phyloP scores from a whole-genome alignment of 2,113 vertebrate genomes.

The Pipra filicauda region DNA sequence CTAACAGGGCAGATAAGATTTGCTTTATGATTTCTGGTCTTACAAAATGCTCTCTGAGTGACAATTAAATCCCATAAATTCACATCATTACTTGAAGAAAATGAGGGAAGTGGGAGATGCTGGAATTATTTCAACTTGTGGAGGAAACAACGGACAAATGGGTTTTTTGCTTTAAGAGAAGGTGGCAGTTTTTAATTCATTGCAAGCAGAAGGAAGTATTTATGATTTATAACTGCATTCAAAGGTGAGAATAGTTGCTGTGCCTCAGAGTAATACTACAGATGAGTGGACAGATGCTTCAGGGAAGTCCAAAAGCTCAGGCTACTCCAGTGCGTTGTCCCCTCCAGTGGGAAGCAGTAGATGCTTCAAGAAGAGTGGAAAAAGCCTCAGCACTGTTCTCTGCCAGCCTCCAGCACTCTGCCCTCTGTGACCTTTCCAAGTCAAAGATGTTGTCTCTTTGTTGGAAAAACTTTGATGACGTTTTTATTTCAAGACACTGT shows the following conservation, averaged over 20 bases:
- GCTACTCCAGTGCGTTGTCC: background rate
- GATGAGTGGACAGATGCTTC: background rate
- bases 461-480: background rate
- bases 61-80: background rate
- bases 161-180: background rate
- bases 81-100: background rate
- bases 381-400: background rate
- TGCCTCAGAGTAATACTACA: background rate
- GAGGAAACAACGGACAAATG: background rate
- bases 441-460: background rate
- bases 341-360: background rate
- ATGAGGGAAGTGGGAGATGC: background rate
- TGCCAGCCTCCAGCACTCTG: background rate
- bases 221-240: background rate
- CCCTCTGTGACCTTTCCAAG: background rate
- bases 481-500: background rate
- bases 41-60: background rate
- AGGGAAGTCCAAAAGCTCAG: background rate
- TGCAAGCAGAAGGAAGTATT: background rate
- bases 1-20: background rate
- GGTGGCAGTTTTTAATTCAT: background rate
- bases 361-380: background rate
- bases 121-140: background rate
- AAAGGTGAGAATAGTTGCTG: background rate
- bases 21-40: background rate